Conservation (phyloP, 2,888 invertebrate genomes). For the Cephus spinipes region DNA sequence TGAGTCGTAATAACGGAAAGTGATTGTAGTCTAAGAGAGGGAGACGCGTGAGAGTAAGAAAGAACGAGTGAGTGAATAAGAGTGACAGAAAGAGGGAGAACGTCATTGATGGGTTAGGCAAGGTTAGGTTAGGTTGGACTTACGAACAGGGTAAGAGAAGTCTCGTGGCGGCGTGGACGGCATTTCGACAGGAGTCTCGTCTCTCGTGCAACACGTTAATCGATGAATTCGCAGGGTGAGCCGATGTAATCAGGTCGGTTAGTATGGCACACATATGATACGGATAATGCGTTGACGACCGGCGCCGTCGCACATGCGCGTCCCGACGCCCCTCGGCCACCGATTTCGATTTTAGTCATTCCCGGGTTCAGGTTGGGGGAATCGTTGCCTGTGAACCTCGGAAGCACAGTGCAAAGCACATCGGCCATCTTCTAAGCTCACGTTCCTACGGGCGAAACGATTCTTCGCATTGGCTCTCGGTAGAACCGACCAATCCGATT, state of each 20-base stretch:
- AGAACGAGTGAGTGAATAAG: conserved; percentile 20
- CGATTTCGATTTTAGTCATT: conserved; percentile 66
- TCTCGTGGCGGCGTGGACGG: not conserved
- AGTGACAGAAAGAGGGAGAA: not conserved
- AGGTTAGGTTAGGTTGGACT: not conserved
- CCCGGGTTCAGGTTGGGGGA: conserved; percentile 63
- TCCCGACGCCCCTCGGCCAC: conserved; percentile 57
- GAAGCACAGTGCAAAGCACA: conserved; percentile 27
- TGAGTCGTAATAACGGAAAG: not conserved
- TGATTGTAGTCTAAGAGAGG: conserved; percentile 18
- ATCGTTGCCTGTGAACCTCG: conserved; percentile 45
- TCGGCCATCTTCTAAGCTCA: conserved; percentile 26
- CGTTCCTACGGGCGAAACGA: conserved; percentile 12
- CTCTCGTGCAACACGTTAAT: conserved; percentile 21
- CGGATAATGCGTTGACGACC: conserved; percentile 57
- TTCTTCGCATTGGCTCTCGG: not conserved
- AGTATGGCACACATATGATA: conserved; percentile 47
- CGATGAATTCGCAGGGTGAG: conserved; percentile 28
- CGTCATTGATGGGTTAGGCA: not conserved
- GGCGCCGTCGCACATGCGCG: conserved; percentile 63
- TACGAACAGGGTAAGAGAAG: not conserved
- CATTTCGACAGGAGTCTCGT: not conserved
- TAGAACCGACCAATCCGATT: not conserved
- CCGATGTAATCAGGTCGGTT: conserved; percentile 56
- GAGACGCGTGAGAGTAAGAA: conserved; percentile 15